phyloP scores from a whole-genome alignment of 2,888 invertebrate species.

The Plagodis pulveraria region DNA sequence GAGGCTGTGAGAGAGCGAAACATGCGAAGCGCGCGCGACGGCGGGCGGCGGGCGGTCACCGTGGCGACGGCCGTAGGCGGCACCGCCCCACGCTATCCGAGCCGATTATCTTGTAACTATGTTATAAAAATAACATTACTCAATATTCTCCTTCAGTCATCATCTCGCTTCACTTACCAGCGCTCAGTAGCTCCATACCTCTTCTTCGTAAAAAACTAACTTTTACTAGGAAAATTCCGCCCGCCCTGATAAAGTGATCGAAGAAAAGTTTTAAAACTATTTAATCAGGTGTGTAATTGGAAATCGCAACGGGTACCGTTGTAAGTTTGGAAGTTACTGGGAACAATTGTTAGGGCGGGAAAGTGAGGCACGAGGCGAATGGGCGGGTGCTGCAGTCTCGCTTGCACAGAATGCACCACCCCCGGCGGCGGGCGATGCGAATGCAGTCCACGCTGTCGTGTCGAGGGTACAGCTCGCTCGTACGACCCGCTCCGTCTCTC shows the following conservation, averaged over 20 bases:
- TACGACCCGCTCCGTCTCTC: conserved; percentile 53
- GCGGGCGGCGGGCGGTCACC: conserved; percentile 63
- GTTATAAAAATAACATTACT: conserved; percentile 35
- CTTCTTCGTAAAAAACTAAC: conserved; percentile 7
- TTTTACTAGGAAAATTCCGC: conserved; percentile 15
- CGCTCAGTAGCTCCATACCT: conserved; percentile 10
- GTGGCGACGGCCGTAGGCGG: conserved; percentile 65
- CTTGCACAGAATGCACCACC: conserved; percentile 83
- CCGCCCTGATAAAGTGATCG: conserved; percentile 26
- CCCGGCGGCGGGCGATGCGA: conserved; percentile 66
- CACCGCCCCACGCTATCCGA: conserved; percentile 49
- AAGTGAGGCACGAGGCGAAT: conserved; percentile 81
- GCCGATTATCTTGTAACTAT: conserved; percentile 44
- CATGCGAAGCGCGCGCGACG: conserved; percentile 54
- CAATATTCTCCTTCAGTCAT: conserved; percentile 22
- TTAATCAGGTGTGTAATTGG: conserved; percentile 47
- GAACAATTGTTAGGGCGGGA: conserved; percentile 76
- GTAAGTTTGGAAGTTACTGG: conserved; percentile 62
- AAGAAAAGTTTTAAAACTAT: conserved; percentile 33
- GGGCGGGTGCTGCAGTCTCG: conserved; percentile 82
- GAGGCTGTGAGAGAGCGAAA: conserved; percentile 33
- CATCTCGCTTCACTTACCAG: conserved; percentile 18
- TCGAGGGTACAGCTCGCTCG: conserved; percentile 70
- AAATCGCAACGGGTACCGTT: conserved; percentile 38
- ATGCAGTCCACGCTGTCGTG: conserved; percentile 75